Conservation (phyloP, 2,113 vertebrate species). For the Burhinus oedicnemus region DNA sequence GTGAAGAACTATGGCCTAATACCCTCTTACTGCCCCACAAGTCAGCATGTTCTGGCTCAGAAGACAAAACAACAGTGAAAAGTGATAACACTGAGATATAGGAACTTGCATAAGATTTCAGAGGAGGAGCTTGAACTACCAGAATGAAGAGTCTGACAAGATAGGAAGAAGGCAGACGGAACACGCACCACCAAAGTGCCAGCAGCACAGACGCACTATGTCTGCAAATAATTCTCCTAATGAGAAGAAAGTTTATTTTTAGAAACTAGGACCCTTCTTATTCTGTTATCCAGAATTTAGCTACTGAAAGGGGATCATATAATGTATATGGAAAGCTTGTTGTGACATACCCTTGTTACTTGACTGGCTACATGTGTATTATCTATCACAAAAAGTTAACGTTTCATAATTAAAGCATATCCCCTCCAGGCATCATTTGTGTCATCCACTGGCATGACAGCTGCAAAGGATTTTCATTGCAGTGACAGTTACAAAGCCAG, state of each 20-base stretch:
- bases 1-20: background rate
- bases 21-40: background rate
- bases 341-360: background rate
- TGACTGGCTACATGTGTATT: background rate
- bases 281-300: background rate
- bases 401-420: slow-evolving; percentile 22
- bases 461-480: slow-evolving; percentile 7
- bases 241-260: background rate
- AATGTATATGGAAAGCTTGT: background rate
- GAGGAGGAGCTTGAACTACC: background rate
- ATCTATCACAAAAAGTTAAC: background rate
- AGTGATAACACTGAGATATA: background rate
- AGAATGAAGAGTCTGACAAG: background rate
- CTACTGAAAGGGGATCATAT: background rate
- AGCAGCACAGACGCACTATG: background rate
- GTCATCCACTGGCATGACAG: background rate
- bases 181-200: background rate
- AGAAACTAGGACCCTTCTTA: background rate
- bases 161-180: background rate
- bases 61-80: background rate
- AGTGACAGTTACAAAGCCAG: background rate
- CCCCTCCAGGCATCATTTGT: background rate
- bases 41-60: background rate
- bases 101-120: background rate
- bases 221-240: background rate